Base-by-base conservation (phyloP, 2,113 vertebrate species). In the Pituophis catenifer region DNA sequence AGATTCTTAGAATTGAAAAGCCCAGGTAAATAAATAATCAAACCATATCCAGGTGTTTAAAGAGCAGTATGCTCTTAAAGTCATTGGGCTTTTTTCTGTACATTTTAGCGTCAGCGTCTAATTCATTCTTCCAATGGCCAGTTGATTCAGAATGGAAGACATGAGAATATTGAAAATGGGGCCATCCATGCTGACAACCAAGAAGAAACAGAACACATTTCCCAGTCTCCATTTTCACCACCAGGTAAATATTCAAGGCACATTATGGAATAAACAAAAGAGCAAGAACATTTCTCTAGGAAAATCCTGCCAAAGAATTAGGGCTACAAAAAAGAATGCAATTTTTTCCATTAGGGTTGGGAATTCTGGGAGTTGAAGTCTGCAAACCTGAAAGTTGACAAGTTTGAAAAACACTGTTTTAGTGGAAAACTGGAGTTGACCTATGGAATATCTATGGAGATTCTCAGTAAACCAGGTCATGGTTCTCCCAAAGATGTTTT, bases 81-180 rank as follows among this genome's bases (percentile, higher is more conserved):
- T 86, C 24, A 90, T 6, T 91, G 8, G 48, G 65, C 93, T 17
- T 65, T 21, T 96, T 48, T 94, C 93, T 94, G 88, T 81, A 19
- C 85, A 94, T 94, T 6, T 44, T 98, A 99, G 99, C 98, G 99
- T 88, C 99, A 99, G 97, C 98, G 99, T 93, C 97, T 99, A 95
- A 98, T 99, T 94, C 99, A 98, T 3, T 98, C 98, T 0, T 97
- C 98, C 23, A 99, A 98, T 0, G 98, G 99, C 38, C 98, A 98
- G 95, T 98, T 98, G 1, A 97, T 98, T 55, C 99, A 99, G 19
- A 98, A 96, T 7, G 98, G 98, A 87, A 98, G 98, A 48, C 99
- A 98, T 55, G 97, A 98, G 7, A 98, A 98, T 92, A 98, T 99
- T 0, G 99, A 99, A 97, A 99, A 99, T 0, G 99, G 99, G 44